A percentile compares a stretch with the other conserved stretches of the same genome.
Evolutionary conservation across 2,888 invertebrate species (phyloP).

Genomic region (Drosophila tripunctata): DNA sequence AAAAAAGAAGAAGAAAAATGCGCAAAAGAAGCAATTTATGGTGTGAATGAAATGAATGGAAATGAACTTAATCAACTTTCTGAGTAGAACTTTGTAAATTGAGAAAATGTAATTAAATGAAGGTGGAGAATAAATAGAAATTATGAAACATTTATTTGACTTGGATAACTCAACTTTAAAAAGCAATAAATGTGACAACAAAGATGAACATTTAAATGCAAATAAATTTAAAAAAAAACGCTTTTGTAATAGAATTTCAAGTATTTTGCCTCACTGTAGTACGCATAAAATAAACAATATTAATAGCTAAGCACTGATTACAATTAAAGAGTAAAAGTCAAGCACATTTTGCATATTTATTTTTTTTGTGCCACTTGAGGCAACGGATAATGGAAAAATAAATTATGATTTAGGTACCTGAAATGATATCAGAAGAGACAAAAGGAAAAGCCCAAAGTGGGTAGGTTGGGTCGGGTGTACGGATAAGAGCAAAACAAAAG

Average conservation of each 20-base stretch:
- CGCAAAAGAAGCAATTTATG: background rate
- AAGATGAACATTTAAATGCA: background rate
- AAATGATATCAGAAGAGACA: background rate
- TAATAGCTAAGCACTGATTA: background rate
- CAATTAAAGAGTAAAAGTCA: conserved; percentile 13
- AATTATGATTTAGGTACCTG: conserved; percentile 27
- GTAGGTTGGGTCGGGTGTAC: background rate
- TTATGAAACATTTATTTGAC: background rate
- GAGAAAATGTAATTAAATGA: conserved; percentile 2
- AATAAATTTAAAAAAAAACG: background rate
- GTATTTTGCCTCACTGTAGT: background rate
- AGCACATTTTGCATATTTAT: background rate
- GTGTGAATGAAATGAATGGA: conserved; percentile 2
- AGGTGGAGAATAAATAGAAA: background rate
- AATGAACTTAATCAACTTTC: conserved; percentile 13
- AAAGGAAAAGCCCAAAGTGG: background rate
- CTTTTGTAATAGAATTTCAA: background rate
- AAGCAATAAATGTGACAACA: background rate
- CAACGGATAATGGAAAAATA: conserved; percentile 17
- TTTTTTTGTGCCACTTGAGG: conserved; percentile 6
- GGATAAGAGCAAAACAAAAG: conserved; percentile 29
- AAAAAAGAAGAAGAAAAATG: background rate
- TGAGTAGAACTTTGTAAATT: background rate
- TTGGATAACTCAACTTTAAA: background rate
- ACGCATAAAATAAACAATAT: conserved; percentile 7